Percentiles rank a stretch among this genome's conserved stretches.
Conservation (phyloP, 2,113 vertebrate genomes). For the human region DNA sequence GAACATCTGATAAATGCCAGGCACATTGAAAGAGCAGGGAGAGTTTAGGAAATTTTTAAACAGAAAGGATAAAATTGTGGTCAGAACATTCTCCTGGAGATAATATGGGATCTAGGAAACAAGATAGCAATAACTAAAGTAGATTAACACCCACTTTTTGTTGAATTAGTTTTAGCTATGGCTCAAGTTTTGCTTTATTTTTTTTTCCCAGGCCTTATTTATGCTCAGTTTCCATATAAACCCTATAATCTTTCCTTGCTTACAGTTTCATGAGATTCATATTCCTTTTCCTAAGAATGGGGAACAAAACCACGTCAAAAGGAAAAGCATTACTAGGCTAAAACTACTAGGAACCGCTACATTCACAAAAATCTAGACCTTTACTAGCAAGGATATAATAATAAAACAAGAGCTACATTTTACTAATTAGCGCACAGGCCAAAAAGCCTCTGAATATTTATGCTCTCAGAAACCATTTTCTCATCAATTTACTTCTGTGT, state of each 20-base stretch:
- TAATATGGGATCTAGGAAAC: neutral
- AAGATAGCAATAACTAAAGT: neutral
- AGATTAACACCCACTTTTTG: neutral
- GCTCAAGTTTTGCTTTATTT: neutral
- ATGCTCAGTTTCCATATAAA: neutral
- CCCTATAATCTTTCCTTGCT: neutral
- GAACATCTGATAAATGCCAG: neutral
- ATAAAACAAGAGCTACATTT: neutral
- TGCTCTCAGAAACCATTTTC: neutral
- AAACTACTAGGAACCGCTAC: neutral
- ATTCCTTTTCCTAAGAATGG: neutral
- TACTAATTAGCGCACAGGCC: neutral
- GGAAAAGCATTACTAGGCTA: neutral
- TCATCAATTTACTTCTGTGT: neutral
- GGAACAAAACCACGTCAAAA: neutral
- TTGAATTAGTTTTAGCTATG: neutral
- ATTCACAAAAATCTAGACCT: neutral
- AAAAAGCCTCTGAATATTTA: neutral
- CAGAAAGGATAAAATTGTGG: neutral
- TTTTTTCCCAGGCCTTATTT: neutral
- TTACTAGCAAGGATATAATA: neutral
- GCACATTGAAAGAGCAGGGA: neutral
- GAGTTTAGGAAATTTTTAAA: neutral
- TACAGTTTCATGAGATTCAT: neutral
- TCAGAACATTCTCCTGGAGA: neutral